Evolutionary conservation across 1,140 invertebrate genomes (phyloP).

Genomic region (Planococcus citri): DNA sequence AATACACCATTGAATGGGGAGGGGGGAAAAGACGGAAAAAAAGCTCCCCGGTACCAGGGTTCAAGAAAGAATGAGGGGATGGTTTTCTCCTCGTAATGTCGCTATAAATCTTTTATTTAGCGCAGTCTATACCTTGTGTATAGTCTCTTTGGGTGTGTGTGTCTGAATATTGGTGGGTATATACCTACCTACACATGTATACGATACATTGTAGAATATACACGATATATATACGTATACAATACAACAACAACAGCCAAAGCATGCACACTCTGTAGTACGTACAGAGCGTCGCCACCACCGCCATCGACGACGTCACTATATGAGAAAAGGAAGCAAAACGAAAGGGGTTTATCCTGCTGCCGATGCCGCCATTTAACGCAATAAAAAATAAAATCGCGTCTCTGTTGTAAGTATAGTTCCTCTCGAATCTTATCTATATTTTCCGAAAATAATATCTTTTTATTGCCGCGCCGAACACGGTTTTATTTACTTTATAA

Average conservation of each 20-base stretch:
- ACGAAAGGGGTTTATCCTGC: background rate
- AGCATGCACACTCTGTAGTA: no score
- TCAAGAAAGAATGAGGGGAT: background rate
- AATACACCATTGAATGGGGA: background rate
- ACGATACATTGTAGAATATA: background rate
- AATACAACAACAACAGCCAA: no score
- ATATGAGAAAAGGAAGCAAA: background rate
- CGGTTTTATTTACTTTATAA: background rate
- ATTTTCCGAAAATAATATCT: slow-evolving; percentile 8
- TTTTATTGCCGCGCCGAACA: slow-evolving; percentile 1
- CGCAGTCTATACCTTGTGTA: background rate
- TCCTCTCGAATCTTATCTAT: slow-evolving; percentile 2
- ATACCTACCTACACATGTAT: background rate
- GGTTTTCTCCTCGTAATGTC: background rate
- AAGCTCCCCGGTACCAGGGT: background rate
- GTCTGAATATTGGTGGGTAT: no score
- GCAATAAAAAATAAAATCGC: slow-evolving; percentile 7
- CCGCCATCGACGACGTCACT: no score
- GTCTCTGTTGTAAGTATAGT: background rate
- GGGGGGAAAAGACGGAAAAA: background rate
- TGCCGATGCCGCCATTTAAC: slow-evolving; percentile 1
- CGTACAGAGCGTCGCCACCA: no score
- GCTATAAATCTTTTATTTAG: slow-evolving; percentile 4
- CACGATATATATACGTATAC: no score
- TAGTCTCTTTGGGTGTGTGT: no score